A percentile compares a stretch with the other conserved stretches of the same genome.
Evolutionary conservation across 2,113 vertebrate species (phyloP).

Genomic region (Myrmecophaga tridactyla): DNA sequence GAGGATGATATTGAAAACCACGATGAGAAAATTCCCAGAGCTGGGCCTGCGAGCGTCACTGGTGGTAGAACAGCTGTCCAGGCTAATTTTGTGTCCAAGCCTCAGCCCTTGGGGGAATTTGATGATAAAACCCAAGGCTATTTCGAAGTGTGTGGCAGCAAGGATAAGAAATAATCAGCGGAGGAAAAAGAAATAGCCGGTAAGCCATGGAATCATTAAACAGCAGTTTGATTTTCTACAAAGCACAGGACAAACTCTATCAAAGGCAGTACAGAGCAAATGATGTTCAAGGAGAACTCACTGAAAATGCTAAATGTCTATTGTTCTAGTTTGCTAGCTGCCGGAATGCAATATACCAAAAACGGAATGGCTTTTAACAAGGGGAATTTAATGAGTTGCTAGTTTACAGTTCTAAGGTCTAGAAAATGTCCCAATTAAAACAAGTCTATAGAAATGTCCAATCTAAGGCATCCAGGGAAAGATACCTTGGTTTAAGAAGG

Average conservation of each 20-base stretch:
- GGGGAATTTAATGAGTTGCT: no score
- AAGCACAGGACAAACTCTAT: not conserved
- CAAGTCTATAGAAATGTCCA: no score
- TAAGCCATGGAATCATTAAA: not conserved
- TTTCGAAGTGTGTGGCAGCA: not conserved
- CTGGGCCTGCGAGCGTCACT: not conserved
- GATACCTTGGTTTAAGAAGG: no score
- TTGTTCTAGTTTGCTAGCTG: no score
- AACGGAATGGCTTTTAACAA: no score
- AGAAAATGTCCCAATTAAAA: no score
- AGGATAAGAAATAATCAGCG: not conserved
- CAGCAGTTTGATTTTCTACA: not conserved
- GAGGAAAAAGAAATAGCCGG: not conserved
- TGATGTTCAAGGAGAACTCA: slow-evolving; percentile 25
- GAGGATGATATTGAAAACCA: not conserved
- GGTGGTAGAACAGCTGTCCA: not conserved
- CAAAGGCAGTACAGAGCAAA: not conserved
- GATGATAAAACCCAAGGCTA: not conserved
- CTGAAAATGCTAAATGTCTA: no score
- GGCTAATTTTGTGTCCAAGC: not conserved
- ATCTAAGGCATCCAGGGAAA: no score
- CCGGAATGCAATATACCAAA: no score
- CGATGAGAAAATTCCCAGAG: not conserved
- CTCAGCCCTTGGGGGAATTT: not conserved
- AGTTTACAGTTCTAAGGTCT: no score